Percentiles rank a stretch among this genome's conserved stretches.
phyloP scores from a whole-genome alignment of 2,888 invertebrate species.

The Salpingus planirostris region DNA sequence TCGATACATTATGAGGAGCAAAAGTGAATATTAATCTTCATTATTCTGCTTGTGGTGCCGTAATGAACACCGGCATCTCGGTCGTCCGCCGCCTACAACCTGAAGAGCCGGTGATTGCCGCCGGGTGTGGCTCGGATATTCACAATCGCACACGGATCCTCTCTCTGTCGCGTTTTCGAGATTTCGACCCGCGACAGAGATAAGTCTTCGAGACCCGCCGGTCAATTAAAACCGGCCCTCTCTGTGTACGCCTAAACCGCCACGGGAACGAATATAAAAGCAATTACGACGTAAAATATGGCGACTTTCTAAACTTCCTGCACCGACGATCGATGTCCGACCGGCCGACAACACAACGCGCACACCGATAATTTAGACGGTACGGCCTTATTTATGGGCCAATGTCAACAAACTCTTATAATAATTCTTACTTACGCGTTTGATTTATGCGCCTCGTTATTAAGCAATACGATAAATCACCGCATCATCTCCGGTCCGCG shows the following conservation, averaged over 20 bases:
- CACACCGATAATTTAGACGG: constrained; percentile 9
- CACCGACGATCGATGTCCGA: too few relatives aligned
- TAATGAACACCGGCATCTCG: constrained; percentile 26
- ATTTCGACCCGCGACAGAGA: constrained; percentile 7
- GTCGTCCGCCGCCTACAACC: constrained; percentile 23
- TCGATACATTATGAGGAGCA: constrained; percentile 21
- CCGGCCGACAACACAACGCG: too few relatives aligned
- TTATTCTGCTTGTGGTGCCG: constrained; percentile 29
- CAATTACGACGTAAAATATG: constrained; percentile 23
- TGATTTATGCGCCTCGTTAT: constrained; percentile 17
- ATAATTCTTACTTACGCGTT: constrained; percentile 18
- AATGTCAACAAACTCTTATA: constrained; percentile 19
- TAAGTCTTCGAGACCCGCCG: too few relatives aligned
- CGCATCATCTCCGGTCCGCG: too few relatives aligned
- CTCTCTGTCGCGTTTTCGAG: constrained; percentile 17
- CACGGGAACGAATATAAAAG: too few relatives aligned
- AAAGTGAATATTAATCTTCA: constrained; percentile 32
- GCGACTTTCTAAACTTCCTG: constrained; percentile 21
- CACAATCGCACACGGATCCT: constrained; percentile 21
- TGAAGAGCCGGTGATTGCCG: constrained; percentile 20
- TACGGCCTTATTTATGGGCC: constrained; percentile 20
- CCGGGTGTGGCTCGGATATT: constrained; percentile 22
- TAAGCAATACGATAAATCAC: constrained; percentile 14
- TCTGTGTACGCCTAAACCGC: too few relatives aligned
- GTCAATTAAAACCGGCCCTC: too few relatives aligned